Base-by-base conservation (phyloP, 1,140 invertebrate species). In the Nylanderia fulva region DNA sequence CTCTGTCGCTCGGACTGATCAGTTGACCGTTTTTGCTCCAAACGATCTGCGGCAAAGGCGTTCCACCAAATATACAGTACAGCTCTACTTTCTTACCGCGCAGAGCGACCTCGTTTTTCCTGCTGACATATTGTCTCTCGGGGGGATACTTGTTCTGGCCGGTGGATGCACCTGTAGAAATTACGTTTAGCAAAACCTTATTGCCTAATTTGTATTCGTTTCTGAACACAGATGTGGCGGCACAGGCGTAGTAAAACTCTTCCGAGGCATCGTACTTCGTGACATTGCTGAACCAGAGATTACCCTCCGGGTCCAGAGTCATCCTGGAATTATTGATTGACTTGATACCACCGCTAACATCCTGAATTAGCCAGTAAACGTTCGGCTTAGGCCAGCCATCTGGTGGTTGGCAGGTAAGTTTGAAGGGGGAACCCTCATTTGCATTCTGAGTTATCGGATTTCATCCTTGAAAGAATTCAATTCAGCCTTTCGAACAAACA, bases 261-360 rank as follows among this genome's bases (percentile, higher is more conserved):
- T 97, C 96, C 71, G 97, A 97, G 8, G 96, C 96, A 94, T 99
- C 98, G n/a, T 96, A 92, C 75, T 96, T 96, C 0, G 98, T 99
- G 6, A 99, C 97, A 95, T 99, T 99, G 33, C 98, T 98, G 94
- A 99, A 99, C 97, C 98, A 99, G 0, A 99, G 95, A 90, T 97
- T 98, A 52, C 98, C 98, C 95, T 99, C 98, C 0, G 98, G 98
- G 94, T 99, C 98, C 18, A 99, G 95, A 4, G 98, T 99, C 96
- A 99, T 98, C n/a, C n/a, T n/a, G n/a, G 98, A 98, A 90, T 98
- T 98, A 92, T 99, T 99, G 76, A 99, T 98, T 52, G 97, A 98
- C 90, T 97, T 97, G 71, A 99, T 97, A 66, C 96, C 96, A 33
- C 97, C 98, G 61, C 96, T 96, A 0, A 96, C 95, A 89, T 97